A percentile compares a stretch with the other conserved stretches of the same genome.
These are phyloP conservation scores for Epiblema foenella DNA, from an alignment of 2,888 invertebrate genomes.

Conservation along the genomic window DNA sequence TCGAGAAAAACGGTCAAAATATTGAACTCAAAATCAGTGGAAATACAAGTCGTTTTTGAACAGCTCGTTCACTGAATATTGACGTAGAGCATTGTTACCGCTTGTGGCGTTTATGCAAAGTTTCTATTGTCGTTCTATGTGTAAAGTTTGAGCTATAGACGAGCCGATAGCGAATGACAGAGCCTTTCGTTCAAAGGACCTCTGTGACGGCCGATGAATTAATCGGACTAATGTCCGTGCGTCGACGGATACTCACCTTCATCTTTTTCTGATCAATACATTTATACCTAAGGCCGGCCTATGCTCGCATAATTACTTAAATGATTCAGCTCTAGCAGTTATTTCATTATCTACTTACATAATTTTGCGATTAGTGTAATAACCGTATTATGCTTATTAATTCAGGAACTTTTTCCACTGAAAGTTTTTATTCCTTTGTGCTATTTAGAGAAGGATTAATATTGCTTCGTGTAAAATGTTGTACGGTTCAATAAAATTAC, in stretches of 20 bases:
- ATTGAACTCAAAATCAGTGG: conserved; percentile 47
- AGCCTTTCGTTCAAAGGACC: conserved; percentile 69
- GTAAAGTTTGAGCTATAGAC: conserved; percentile 80
- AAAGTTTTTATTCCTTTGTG: neutral
- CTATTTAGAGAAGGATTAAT: neutral
- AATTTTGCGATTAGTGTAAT: neutral
- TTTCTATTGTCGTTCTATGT: conserved; percentile 70
- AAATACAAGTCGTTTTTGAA: conserved; percentile 59
- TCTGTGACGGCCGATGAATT: conserved; percentile 59
- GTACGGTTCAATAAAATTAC: neutral
- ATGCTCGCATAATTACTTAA: neutral
- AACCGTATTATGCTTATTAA: neutral
- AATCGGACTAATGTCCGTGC: conserved; percentile 53
- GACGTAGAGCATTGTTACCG: conserved; percentile 69
- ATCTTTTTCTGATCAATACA: conserved; percentile 24
- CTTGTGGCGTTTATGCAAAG: conserved; percentile 66
- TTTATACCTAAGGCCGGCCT: neutral
- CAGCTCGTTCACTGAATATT: conserved; percentile 51
- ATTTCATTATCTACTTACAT: neutral
- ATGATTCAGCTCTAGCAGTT: neutral
- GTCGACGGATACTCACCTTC: conserved; percentile 23
- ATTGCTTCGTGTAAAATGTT: neutral
- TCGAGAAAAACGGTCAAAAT: conserved; percentile 55
- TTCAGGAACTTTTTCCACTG: neutral
- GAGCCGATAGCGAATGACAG: conserved; percentile 69